These are phyloP conservation scores for Pollenia griseotomentosa DNA, from an alignment of 2,888 invertebrate species.

Conservation along the genomic window DNA sequence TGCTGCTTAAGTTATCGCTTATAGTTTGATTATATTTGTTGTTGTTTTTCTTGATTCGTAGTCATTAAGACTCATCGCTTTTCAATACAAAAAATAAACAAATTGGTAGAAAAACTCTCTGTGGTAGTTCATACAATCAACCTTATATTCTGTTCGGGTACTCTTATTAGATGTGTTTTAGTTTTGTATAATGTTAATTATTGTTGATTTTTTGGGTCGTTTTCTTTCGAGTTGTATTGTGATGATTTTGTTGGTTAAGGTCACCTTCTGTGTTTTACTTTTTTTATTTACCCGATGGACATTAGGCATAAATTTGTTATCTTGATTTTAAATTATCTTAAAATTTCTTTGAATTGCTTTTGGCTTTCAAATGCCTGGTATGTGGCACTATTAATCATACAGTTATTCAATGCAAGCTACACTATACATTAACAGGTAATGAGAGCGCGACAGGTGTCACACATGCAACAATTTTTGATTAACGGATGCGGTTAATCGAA, in stretches of 20 bases:
- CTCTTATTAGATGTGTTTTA: not conserved
- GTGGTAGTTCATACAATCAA: not conserved
- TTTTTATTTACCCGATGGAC: not conserved
- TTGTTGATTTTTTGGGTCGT: constrained; percentile 31
- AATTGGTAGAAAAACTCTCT: not conserved
- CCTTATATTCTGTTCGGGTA: not conserved
- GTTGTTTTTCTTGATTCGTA: constrained; percentile 18
- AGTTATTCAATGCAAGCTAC: too few species aligned
- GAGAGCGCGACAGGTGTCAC: not conserved
- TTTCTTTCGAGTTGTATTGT: not conserved
- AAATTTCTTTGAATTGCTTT: not conserved
- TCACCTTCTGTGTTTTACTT: constrained; percentile 17
- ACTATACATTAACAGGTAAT: not conserved
- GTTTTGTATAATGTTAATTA: constrained; percentile 34
- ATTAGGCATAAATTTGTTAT: not conserved
- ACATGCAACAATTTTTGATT: not conserved
- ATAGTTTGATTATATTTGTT: constrained; percentile 46
- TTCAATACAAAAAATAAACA: not conserved
- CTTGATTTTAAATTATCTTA: not conserved
- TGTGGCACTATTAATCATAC: too few species aligned
- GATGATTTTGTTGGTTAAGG: constrained; percentile 34
- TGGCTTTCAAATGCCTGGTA: not conserved
- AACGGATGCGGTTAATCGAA: not conserved
- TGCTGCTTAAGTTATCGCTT: not conserved
- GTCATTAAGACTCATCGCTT: constrained; percentile 6